A percentile compares a stretch with the other conserved stretches of the same genome.
Conservation (phyloP, 2,888 invertebrate genomes). For the Acrobasis suavella region DNA sequence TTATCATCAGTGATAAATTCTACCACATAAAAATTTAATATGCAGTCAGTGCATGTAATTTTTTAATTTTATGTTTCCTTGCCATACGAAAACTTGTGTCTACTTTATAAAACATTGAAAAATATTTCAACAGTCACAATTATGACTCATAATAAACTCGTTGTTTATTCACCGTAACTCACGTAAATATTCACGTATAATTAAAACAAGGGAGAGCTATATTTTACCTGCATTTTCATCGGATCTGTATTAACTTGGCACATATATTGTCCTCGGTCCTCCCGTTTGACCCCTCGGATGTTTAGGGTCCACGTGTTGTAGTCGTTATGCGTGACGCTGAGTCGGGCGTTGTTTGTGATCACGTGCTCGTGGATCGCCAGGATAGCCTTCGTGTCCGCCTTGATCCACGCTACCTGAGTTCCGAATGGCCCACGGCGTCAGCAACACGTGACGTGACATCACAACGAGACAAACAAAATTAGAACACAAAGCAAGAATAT, state of each 20-base stretch:
- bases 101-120: constrained; percentile 2
- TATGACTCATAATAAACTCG: constrained; percentile 4
- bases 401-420: constrained; percentile 95
- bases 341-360: constrained; percentile 94
- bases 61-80: background rate
- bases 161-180: constrained; percentile 22
- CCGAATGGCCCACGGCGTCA: constrained; percentile 33
- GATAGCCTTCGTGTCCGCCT: constrained; percentile 96
- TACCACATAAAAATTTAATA: no score
- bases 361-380: constrained; percentile 96
- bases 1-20: no score
- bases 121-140: constrained; percentile 12
- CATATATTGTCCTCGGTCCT: constrained; percentile 96
- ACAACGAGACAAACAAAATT: constrained; percentile 38
- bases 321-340: constrained; percentile 95
- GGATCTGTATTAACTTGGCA: constrained; percentile 97
- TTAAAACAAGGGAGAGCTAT: constrained; percentile 18
- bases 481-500: constrained; percentile 31
- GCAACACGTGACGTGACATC: constrained; percentile 29
- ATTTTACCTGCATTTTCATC: constrained; percentile 94
- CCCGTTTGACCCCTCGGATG: constrained; percentile 91
- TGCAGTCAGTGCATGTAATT: no score
- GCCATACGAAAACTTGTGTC: background rate
- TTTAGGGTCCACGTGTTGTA: constrained; percentile 96
- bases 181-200: constrained; percentile 26